These are phyloP conservation scores for Pocillopora damicornis DNA, from an alignment of 64 coral and sea anemone species.

Conservation along the genomic window DNA sequence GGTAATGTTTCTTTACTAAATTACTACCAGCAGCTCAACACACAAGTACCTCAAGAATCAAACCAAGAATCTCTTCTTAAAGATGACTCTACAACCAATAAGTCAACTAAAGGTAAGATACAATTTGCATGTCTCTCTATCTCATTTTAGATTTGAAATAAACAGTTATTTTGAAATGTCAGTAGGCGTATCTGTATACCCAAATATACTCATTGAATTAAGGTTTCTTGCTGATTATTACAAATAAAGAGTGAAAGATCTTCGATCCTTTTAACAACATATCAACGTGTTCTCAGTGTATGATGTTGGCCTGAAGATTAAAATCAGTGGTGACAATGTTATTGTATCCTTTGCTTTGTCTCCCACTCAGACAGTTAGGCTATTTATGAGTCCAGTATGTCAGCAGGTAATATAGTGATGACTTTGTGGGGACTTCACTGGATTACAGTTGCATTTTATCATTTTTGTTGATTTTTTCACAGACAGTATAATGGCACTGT, in stretches of 20 bases:
- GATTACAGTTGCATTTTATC: background rate
- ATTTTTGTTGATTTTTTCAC: background rate
- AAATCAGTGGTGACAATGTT: no score
- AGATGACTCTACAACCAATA: constrained; percentile 49
- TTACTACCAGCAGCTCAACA: constrained; percentile 8
- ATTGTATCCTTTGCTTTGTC: no score
- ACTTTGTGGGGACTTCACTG: background rate
- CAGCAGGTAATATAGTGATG: background rate
- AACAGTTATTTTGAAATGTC: no score
- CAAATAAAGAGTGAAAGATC: no score
- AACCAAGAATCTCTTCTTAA: constrained; percentile 62
- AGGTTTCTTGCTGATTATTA: no score
- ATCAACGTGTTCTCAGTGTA: no score
- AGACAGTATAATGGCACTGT: constrained; percentile 75
- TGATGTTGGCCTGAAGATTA: no score
- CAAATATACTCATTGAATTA: no score
- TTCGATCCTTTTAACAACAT: no score
- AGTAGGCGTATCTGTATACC: no score
- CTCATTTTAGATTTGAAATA: background rate
- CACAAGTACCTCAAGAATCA: constrained; percentile 1
- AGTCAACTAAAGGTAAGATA: constrained; percentile 57
- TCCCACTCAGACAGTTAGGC: no score
- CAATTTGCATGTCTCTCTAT: background rate
- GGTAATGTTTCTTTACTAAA: background rate
- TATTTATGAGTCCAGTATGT: no score